Conservation (phyloP, 2,113 vertebrate genomes). For the Scatophagus argus region DNA sequence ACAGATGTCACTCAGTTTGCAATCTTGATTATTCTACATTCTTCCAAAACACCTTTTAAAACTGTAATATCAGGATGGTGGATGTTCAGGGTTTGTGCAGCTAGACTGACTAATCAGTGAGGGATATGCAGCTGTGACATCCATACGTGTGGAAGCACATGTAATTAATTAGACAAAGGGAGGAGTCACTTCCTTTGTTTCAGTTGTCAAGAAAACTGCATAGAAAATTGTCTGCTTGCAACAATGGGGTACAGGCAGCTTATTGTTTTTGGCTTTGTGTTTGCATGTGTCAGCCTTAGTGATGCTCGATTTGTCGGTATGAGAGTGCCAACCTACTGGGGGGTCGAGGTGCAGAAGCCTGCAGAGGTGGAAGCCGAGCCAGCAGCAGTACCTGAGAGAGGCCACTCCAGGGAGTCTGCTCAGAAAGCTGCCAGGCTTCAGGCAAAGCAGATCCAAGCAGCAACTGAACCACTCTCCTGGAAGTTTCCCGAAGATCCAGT, state of each 20-base stretch:
- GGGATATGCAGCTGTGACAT: constrained; percentile 36
- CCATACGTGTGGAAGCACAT: constrained; percentile 31
- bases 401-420: constrained; percentile 1
- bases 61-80: not conserved
- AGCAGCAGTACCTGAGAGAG: constrained; percentile 16
- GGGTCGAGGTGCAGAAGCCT: not conserved
- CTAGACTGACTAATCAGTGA: constrained; percentile 13
- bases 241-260: constrained; percentile 39
- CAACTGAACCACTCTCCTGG: not conserved
- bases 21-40: not conserved
- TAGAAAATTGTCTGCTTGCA: not conserved
- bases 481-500: constrained; percentile 40
- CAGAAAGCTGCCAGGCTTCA: not conserved
- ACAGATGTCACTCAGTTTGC: not conserved
- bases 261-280: constrained; percentile 14
- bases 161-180: constrained; percentile 30
- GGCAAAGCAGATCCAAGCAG: not conserved
- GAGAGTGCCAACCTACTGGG: not conserved
- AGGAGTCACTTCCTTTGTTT: constrained; percentile 15
- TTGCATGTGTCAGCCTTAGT: constrained; percentile 15
- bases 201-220: constrained; percentile 1
- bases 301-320: not conserved
- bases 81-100: not conserved
- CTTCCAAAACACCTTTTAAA: not conserved
- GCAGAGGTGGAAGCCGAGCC: not conserved